phyloP scores from a whole-genome alignment of 2,888 invertebrate species.

The Mythimna loreyi region DNA sequence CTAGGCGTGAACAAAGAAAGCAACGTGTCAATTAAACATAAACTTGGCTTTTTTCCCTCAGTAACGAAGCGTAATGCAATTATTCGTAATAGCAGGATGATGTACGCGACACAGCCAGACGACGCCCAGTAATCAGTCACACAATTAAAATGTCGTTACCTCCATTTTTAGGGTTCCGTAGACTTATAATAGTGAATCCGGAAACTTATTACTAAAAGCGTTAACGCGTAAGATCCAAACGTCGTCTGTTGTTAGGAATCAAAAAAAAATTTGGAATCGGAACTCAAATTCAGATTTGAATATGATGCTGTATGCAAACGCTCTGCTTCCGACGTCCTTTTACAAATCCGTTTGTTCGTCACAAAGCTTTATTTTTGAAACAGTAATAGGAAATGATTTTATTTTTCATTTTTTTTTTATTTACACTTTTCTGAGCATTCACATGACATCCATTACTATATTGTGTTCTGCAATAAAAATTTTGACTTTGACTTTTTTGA shows the following conservation, averaged over 20 bases:
- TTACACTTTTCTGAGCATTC: too few relatives aligned
- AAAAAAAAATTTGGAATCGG: too few relatives aligned
- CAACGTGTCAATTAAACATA: constrained; percentile 88
- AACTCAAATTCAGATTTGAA: too few relatives aligned
- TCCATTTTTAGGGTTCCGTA: constrained; percentile 71
- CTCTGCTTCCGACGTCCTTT: not conserved
- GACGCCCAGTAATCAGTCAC: constrained; percentile 84
- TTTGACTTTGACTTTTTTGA: too few relatives aligned
- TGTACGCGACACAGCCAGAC: constrained; percentile 82
- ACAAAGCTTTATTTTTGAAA: not conserved
- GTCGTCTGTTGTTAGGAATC: too few relatives aligned
- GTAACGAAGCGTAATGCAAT: constrained; percentile 91
- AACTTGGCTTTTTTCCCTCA: constrained; percentile 87
- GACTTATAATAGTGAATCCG: too few relatives aligned
- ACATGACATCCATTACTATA: too few relatives aligned
- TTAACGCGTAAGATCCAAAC: too few relatives aligned
- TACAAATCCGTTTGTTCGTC: not conserved
- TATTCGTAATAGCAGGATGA: constrained; percentile 90
- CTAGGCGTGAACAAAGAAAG: constrained; percentile 86
- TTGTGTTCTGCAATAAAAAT: too few relatives aligned
- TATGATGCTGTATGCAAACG: too few relatives aligned
- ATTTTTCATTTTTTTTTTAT: too few relatives aligned
- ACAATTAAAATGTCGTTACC: constrained; percentile 91
- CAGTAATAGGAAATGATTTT: not conserved
- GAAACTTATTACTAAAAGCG: too few relatives aligned